phyloP scores from a whole-genome alignment of 2,113 vertebrate species.

The Malurus alboscapulatus region DNA sequence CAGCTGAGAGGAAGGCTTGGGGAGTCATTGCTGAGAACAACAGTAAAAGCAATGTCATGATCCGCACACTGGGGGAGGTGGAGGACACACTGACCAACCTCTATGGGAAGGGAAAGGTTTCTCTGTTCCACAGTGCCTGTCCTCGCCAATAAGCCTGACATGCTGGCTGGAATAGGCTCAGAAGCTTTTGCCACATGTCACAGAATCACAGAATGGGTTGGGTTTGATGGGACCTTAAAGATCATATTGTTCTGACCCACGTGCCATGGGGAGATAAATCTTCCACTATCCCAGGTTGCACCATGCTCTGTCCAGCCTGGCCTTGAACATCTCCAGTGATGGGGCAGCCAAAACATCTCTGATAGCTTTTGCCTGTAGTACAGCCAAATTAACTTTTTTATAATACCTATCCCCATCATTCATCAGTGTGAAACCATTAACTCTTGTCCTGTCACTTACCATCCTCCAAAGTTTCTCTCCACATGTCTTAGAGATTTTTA shows the following conservation, averaged over 20 bases:
- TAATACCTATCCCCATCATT: neutral
- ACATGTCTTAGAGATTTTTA: no score
- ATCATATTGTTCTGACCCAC: accelerated
- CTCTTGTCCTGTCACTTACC: no score
- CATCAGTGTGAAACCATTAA: neutral
- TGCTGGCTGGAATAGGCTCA: accelerated
- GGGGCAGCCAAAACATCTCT: neutral
- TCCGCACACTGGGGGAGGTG: neutral
- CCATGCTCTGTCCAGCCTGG: neutral
- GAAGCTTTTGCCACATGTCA: neutral
- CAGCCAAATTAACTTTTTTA: neutral
- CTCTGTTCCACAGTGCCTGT: neutral
- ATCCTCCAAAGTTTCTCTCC: no score
- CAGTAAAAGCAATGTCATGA: accelerated
- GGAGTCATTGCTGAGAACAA: neutral
- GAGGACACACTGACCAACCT: accelerated
- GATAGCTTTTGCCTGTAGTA: accelerated
- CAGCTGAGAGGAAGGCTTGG: no score
- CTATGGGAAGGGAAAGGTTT: neutral
- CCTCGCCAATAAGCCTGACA: neutral
- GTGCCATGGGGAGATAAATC: no score
- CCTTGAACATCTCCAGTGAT: neutral
- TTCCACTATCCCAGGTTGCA: no score
- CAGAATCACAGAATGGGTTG: neutral
- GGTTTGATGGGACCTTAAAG: neutral